Percentiles rank a stretch among this genome's conserved stretches.
phyloP scores from a whole-genome alignment of 64 coral and sea anemone species.

The Porites australiensis region DNA sequence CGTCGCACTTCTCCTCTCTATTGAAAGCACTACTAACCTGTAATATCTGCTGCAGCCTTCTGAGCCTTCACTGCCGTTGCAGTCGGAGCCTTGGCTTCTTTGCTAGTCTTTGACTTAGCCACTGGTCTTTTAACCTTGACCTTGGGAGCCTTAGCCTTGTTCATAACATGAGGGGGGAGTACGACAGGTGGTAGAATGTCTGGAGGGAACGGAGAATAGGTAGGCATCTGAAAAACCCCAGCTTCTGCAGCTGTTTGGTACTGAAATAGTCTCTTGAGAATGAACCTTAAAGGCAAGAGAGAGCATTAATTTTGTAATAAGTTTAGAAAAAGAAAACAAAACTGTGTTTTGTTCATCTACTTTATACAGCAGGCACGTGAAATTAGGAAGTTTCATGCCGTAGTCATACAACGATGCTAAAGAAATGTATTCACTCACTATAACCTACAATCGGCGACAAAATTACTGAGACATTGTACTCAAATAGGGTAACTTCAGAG shows the following conservation, averaged over 20 bases:
- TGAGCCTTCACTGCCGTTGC: slow-evolving; percentile 15
- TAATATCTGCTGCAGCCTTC: slow-evolving; percentile 10
- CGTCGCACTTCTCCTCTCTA: too few relatives aligned
- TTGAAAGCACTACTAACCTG: slow-evolving; percentile 5
- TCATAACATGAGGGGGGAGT: slow-evolving; percentile 7
- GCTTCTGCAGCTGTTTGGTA: slow-evolving; percentile 75
- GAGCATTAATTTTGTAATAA: neutral
- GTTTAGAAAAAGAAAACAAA: too few relatives aligned
- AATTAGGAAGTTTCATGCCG: too few relatives aligned
- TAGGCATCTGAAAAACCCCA: slow-evolving; percentile 42
- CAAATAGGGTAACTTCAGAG: too few relatives aligned
- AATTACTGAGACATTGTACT: too few relatives aligned
- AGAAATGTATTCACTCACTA: too few relatives aligned
- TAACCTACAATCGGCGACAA: too few relatives aligned
- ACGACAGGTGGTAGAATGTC: slow-evolving; percentile 7
- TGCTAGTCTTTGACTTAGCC: slow-evolving; percentile 26
- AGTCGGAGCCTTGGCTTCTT: neutral
- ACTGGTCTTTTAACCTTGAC: slow-evolving; percentile 39
- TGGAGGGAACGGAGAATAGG: slow-evolving; percentile 15
- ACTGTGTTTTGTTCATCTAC: too few relatives aligned
- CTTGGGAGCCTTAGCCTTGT: slow-evolving; percentile 54
- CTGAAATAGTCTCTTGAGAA: slow-evolving; percentile 72
- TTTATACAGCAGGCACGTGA: too few relatives aligned
- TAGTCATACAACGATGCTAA: too few relatives aligned
- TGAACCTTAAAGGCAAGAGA: slow-evolving; percentile 36